Percentiles rank a stretch among this genome's conserved stretches.
These are phyloP conservation scores for Oryzias woworae DNA, from an alignment of 2,113 vertebrate species.

Conservation along the genomic window DNA sequence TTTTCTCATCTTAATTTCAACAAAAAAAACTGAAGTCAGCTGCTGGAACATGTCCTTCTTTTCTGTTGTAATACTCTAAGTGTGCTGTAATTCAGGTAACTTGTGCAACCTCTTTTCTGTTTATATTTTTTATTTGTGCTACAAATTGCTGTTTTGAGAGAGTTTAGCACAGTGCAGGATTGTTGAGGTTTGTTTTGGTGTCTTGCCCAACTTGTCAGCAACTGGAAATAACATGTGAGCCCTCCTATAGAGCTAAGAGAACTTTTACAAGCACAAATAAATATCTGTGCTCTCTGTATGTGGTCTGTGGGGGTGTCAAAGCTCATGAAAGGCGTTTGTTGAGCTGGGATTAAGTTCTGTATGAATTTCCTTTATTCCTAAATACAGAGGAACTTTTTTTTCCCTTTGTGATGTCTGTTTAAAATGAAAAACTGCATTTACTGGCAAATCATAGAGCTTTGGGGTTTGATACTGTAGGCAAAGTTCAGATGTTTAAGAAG, in stretches of 20 bases:
- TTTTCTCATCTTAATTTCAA: background rate
- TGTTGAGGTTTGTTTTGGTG: background rate
- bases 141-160: background rate
- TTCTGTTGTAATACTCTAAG: background rate
- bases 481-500: no score
- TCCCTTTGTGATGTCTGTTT: background rate
- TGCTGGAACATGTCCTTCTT: constrained; percentile 4
- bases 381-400: background rate
- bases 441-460: no score
- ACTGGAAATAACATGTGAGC: background rate
- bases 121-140: background rate
- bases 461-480: no score
- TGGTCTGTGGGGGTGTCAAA: background rate
- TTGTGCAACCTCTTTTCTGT: background rate
- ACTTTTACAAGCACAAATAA: background rate
- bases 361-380: background rate
- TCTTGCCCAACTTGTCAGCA: background rate
- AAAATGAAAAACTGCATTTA: no score
- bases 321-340: background rate
- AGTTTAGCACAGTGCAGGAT: background rate
- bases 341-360: background rate
- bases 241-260: background rate
- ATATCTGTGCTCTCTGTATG: rapidly evolving
- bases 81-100: background rate
- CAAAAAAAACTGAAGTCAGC: constrained; percentile 27